Evolutionary conservation across 2,888 invertebrate genomes (phyloP), one percentile per base, ranked within the genome.

Genomic region (Thymelicus lineola): DNA sequence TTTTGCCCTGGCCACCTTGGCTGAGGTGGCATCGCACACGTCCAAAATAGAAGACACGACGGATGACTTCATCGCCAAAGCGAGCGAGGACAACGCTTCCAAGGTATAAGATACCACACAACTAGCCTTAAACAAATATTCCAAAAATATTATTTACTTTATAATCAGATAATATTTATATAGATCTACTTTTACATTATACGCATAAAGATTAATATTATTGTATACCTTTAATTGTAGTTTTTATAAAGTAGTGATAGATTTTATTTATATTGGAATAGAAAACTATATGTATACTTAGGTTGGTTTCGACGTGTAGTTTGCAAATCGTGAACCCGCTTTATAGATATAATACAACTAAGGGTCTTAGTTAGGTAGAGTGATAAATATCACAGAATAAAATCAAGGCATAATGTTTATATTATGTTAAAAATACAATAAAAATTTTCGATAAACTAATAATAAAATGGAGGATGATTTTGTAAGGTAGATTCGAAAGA

Each of bases 21-120:
- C 96, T 46, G 95, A 96, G 80, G 95, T 96, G 38, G 96, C 96
- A n/a, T 89, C 95, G 60, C 95, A 94, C 80, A 95, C 91, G 15
- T 91, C 89, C 42, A 91, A 90, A 73, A 84, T 93, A 10, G 92
- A 89, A 57, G 86, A 88, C 74, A 78, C 86, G 50, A 77, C 82
- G 69, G 77, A 82, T 71, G 77, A 75, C 75, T 76, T 84, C 57
- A 77, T 85, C 75, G 83, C 86, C 85, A 83, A 85, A 82, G 81
- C 86, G 78, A 84, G 79, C 83, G 86, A 86, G 72, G 82, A 79
- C 74, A 80, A 87, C 88, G 86, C 90, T 88, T 89, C 91, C 87
- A 83, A 80, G 91, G 91, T 91, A 89, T 91, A 75, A 88, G 76
- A 87, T 88, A 90, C 90, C 90, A 75, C 75, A 79, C 79, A 77